Evolutionary conservation across 1,140 invertebrate genomes (phyloP), one percentile per base, ranked within the genome.

Genomic region (Drosophila ficusphila): DNA sequence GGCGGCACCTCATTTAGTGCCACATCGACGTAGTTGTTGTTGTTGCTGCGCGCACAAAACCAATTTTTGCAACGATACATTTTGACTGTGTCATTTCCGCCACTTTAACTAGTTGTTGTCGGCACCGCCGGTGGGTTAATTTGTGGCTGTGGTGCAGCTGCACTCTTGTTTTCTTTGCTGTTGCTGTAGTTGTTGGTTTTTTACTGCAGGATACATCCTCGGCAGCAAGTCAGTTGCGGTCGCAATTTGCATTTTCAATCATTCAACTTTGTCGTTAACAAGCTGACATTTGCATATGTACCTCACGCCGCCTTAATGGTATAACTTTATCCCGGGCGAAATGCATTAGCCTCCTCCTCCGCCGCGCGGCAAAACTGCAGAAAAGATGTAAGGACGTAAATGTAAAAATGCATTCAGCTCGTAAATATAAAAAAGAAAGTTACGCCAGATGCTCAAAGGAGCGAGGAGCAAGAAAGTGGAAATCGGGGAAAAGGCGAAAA

Each of bases 11-110:
- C 83, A 39, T 61, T 79, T 89, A 89, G 67, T 69, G 83, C 85
- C 42, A 90, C 81, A 60, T 90, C 88, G 21, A 82, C 79, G 42
- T 91, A 91, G 81, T 91, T 82, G 75, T 91, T 91, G 74, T 91
- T 91, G 74, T 91, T 91, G 76, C 76, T 90, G 53, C 93, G 88
- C 27, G 93, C 88, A 76, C 93, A 94, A 57, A 94, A 89, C 93
- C 93, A 94, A 44, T 92, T 91, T 27, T 93, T 93, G 83, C 93
- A 94, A 44, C 85, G 89, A 77, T 90, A 88, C 89, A 90, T 90
- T 83, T 76, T 64, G 75, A 52, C 71, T 83, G 67, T 82, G 79
- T 85, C 81, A 86, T 86, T 86, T 76, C 81, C 81, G 82, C 62
- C 81, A 64, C 82, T 85, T 85, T 81, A 83, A 83, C 65, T 44